Base-by-base conservation (phyloP, 2,888 invertebrate genomes). In the Caprella mutica region DNA sequence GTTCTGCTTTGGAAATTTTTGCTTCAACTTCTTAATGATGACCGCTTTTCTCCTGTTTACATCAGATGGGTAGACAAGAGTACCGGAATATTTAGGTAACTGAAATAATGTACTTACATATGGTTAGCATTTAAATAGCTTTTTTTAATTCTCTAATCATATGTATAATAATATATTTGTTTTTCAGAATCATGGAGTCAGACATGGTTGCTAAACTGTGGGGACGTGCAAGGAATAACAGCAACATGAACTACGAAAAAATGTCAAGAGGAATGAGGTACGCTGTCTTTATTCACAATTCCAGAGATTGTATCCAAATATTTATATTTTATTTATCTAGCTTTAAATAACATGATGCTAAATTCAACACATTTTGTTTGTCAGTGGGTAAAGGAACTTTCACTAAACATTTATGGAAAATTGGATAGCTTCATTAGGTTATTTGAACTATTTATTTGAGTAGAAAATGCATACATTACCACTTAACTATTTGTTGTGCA, bases 241-340 rank as follows among this genome's bases (percentile, higher is more conserved):
- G n/a, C 30, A 64, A 64, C 42, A 64, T 64, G 63, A 64, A 59
- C 35, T 64, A 64, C 17, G 63, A 64, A 33, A 64, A 64, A 39
- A 64, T 64, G 63, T 64, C 63, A 1, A 48, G 63, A 43, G 63
- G 63, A 5, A 64, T 64, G 63, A 59, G 63, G 63, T 60, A 30
- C 51, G 58, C 14, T 1, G 27, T 8, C n/a, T 12, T 2, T 12
- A 19, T 1, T 12, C 3, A 8, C 9, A 43, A 21, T 6, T 3
- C 26, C 26, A 23, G 30, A 33, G 8, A 12, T 38, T 12, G 9
- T 35, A 35, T 12, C 9, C 14, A 42, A 42, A 17, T 42, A 42
- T 9, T 23, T 27, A 23, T 23, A 9, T 48, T 14, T 48, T 48
- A 21, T 48, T 27, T 48, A 14, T 48, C 17, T 48, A 21, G 19